These are phyloP conservation scores for Epinephelus fuscoguttatus DNA, from an alignment of 2,113 vertebrate species.

Conservation along the genomic window DNA sequence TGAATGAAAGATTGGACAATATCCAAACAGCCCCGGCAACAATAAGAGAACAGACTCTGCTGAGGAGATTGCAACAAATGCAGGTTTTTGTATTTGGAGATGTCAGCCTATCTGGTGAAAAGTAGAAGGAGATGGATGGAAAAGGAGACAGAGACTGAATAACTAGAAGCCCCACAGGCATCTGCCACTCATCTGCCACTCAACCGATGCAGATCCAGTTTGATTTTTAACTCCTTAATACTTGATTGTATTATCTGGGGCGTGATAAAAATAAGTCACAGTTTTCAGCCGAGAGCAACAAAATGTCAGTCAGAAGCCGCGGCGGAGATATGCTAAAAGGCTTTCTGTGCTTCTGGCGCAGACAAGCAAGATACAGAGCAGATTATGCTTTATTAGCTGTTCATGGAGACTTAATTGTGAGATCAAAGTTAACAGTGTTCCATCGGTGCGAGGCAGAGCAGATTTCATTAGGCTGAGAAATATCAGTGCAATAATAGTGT, in stretches of 20 bases:
- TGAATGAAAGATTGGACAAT: slow-evolving; percentile 21
- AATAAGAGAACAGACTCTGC: slow-evolving; percentile 14
- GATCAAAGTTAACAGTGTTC: slow-evolving; percentile 81
- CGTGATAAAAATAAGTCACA: slow-evolving; percentile 74
- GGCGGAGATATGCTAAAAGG: slow-evolving; percentile 69
- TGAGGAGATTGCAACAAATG: slow-evolving; percentile 32
- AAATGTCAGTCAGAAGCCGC: slow-evolving; percentile 70
- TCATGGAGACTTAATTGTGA: slow-evolving; percentile 81
- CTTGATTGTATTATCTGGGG: slow-evolving; percentile 74
- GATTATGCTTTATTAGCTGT: slow-evolving; percentile 82
- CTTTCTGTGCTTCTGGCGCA: slow-evolving; percentile 60
- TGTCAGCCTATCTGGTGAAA: slow-evolving; percentile 59
- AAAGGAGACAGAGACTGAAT: slow-evolving; percentile 27
- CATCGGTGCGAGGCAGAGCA: slow-evolving; percentile 62
- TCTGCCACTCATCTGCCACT: slow-evolving; percentile 73
- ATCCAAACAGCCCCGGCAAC: slow-evolving; percentile 21
- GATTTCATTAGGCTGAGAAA: slow-evolving; percentile 77
- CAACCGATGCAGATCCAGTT: slow-evolving; percentile 70
- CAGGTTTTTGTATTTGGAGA: slow-evolving; percentile 18
- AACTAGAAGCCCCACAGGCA: slow-evolving; percentile 56
- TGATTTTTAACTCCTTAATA: slow-evolving; percentile 73
- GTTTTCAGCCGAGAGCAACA: slow-evolving; percentile 69
- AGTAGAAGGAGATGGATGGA: slow-evolving; percentile 41
- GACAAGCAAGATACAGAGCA: slow-evolving; percentile 76
- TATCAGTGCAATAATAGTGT: slow-evolving; percentile 66